Evolutionary conservation across 64 coral and sea anemone species (phyloP), one percentile per base, ranked within the genome.

Genomic region (Montipora cactus): DNA sequence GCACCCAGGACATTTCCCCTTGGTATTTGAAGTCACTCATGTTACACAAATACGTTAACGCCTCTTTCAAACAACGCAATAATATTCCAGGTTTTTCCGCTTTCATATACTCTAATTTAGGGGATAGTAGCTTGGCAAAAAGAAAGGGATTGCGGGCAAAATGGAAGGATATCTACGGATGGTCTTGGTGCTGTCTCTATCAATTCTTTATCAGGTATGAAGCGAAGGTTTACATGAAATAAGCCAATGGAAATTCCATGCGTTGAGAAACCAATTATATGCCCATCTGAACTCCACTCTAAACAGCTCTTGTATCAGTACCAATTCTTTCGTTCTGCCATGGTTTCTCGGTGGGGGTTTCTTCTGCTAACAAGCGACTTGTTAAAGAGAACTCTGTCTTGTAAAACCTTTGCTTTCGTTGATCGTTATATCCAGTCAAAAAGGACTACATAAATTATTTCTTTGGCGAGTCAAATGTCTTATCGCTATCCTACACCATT

Each of bases 21-120:
- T 15, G 68, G 68, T 22, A 71, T 71, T 18, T 71, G 9, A 46
- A 76, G 8, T 52, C 67, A 68, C 82, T 86, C 82, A 71, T 71
- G 45, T 86, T 86, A 86, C 82, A 86, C 14, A 72, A 71, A 49
- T 49, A 10, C 6, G 66, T 72, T 44, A 51, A 86, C 82, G 66
- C 82, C 82, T 86, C 19, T 12, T 86, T 70, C 3, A 71, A 18
- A 20, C 7, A 10, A 69, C 61, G 11, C 37, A 10, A 12, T 28
- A 8, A 62, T 16, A 47, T 46, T 57, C 23, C 8, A 47, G 9
- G 2, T 11, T 76, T 49, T 49, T 46, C 37, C 23, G 12, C 44
- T 46, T 11, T 8, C 2, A 57, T 57, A 8, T 11, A 57, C 53
- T 11, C 53, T 16, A 47, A 18, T 58, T 68, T 19, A 37, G 25